Evolutionary conservation across 2,888 invertebrate genomes (phyloP).

Genomic region (Lacanobia oleracea): DNA sequence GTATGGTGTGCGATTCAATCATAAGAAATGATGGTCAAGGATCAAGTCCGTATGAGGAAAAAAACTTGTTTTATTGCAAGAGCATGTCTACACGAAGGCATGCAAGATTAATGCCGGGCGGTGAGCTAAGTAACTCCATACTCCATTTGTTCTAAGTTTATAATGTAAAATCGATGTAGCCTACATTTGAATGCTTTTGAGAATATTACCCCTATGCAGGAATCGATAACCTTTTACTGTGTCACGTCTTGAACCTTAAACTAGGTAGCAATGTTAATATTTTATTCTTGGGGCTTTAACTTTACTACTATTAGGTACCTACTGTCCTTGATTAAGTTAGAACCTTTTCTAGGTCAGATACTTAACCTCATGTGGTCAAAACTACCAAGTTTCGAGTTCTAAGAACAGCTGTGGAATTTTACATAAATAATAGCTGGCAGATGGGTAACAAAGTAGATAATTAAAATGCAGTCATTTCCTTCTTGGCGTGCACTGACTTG

Average conservation of each 20-base stretch:
- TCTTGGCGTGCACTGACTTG: constrained; percentile 50
- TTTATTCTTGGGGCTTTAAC: constrained; percentile 24
- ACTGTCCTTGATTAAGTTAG: constrained; percentile 24
- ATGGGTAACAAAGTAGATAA: constrained; percentile 44
- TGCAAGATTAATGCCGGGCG: constrained; percentile 45
- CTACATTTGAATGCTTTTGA: constrained; percentile 34
- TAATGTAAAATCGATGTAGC: constrained; percentile 32
- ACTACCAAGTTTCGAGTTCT: constrained; percentile 1
- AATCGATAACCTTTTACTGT: constrained; percentile 49
- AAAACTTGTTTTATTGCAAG: constrained; percentile 56
- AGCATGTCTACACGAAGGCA: constrained; percentile 52
- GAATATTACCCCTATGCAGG: constrained; percentile 10
- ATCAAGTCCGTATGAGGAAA: constrained; percentile 62
- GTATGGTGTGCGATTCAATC: constrained; percentile 48
- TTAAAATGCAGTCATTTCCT: constrained; percentile 59
- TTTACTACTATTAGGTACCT: constrained; percentile 10
- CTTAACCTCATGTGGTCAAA: background rate
- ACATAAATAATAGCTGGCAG: constrained; percentile 38
- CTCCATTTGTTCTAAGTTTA: constrained; percentile 28
- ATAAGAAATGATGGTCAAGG: constrained; percentile 65
- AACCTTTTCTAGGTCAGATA: constrained; percentile 21
- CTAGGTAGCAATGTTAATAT: constrained; percentile 26
- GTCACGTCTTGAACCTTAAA: constrained; percentile 28
- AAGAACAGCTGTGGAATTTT: constrained; percentile 32
- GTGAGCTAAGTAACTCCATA: constrained; percentile 32